Conservation (phyloP, 2,888 invertebrate species). For the Parnassius apollo region DNA sequence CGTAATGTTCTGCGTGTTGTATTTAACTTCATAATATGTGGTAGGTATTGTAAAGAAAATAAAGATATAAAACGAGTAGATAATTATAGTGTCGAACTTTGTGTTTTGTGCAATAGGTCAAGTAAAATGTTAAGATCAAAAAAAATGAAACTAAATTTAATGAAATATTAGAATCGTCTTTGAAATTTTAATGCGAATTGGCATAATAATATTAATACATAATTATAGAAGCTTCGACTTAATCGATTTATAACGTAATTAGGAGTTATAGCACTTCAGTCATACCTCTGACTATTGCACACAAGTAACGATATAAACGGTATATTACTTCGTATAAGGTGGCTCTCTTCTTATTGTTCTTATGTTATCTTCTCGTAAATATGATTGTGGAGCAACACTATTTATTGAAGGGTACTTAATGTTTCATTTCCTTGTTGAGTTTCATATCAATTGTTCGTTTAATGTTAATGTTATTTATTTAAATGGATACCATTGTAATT, state of each 20-base stretch:
- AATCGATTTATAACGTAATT: conserved; percentile 69
- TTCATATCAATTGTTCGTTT: conserved; percentile 52
- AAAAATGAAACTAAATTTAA: conserved; percentile 47
- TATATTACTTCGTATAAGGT: conserved; percentile 53
- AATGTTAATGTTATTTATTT: conserved; percentile 60
- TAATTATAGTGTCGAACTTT: conserved; percentile 61
- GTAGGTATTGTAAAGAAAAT: conserved; percentile 74
- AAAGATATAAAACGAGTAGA: conserved; percentile 71
- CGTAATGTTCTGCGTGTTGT: conserved; percentile 77
- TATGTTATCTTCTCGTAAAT: conserved; percentile 23
- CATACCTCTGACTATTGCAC: conserved; percentile 66
- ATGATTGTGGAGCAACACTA: conserved; percentile 32
- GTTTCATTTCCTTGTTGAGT: conserved; percentile 42
- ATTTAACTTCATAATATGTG: conserved; percentile 63
- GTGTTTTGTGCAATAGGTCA: conserved; percentile 77
- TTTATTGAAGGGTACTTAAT: conserved; percentile 69
- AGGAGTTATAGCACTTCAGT: conserved; percentile 72
- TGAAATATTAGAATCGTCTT: conserved; percentile 54
- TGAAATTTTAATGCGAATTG: conserved; percentile 56
- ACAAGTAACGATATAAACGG: conserved; percentile 42
- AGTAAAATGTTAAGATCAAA: conserved; percentile 47
- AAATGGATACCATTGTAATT: conserved; percentile 59
- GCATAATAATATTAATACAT: conserved; percentile 51
- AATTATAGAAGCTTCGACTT: conserved; percentile 73
- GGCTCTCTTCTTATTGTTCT: conserved; percentile 59